Evolutionary conservation across 2,888 invertebrate species (phyloP).

Genomic region (Athripsodes cinereus): DNA sequence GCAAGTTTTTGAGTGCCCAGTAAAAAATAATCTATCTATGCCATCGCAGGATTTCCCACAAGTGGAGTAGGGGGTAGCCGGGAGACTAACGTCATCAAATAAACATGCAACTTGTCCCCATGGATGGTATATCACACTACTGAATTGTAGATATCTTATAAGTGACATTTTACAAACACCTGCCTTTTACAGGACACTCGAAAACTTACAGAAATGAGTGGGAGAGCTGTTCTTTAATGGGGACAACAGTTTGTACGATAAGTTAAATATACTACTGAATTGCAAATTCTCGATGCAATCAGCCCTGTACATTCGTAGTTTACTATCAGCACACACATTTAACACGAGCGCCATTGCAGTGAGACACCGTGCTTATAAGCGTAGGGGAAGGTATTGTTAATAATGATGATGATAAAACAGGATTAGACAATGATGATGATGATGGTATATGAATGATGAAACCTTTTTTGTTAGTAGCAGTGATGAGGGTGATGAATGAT

Average conservation of each 20-base stretch:
- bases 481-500: background rate
- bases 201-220: too few relatives aligned
- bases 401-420: background rate
- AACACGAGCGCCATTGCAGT: background rate
- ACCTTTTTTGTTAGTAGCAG: background rate
- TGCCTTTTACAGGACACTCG: too few relatives aligned
- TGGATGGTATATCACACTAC: too few relatives aligned
- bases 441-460: background rate
- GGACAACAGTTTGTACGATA: background rate
- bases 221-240: too few relatives aligned
- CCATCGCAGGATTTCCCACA: too few relatives aligned
- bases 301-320: slow-evolving; percentile 17
- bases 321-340: slow-evolving; percentile 12
- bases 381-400: background rate
- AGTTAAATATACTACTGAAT: slow-evolving; percentile 15
- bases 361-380: background rate
- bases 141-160: too few relatives aligned
- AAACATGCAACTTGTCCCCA: too few relatives aligned
- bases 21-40: too few relatives aligned
- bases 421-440: background rate
- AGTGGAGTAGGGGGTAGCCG: too few relatives aligned
- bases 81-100: too few relatives aligned
- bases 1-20: too few relatives aligned
- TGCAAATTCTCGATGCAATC: slow-evolving; percentile 10
- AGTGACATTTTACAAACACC: too few relatives aligned